A percentile compares a stretch with the other conserved stretches of the same genome.
Conservation (phyloP, 2,113 vertebrate species). For the Panthera tigris region DNA sequence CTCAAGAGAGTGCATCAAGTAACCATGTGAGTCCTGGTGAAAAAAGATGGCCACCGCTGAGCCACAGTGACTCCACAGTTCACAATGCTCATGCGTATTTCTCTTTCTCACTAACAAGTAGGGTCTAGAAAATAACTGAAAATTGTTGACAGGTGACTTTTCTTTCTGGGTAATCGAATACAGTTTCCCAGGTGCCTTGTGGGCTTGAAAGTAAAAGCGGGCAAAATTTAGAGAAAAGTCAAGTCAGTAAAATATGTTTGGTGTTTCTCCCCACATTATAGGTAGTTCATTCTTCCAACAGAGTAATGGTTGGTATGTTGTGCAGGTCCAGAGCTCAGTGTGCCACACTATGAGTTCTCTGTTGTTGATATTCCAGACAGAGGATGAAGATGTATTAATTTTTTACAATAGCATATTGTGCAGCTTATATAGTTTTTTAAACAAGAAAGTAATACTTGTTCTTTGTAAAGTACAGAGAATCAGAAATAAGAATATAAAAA, state of each 20-base stretch:
- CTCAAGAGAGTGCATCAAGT: not conserved
- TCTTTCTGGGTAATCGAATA: conserved; percentile 5
- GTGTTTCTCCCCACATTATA: not conserved
- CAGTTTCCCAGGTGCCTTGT: not conserved
- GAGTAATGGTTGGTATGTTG: not conserved
- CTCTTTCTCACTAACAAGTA: not conserved
- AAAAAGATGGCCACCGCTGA: not conserved
- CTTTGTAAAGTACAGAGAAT: conserved; percentile 23
- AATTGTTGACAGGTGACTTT: not conserved
- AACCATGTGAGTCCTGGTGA: not conserved
- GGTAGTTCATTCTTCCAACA: not conserved
- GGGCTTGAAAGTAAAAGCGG: not conserved
- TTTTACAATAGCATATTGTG: not conserved
- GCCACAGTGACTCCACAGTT: not conserved
- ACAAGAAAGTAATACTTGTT: not conserved
- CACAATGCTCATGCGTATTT: not conserved
- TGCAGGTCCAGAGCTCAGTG: not conserved
- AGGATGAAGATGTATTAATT: not conserved
- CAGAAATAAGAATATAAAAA: conserved; percentile 34
- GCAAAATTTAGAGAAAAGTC: not conserved
- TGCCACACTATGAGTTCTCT: not conserved
- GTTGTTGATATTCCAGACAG: not conserved
- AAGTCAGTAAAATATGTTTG: not conserved
- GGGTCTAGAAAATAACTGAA: not conserved
- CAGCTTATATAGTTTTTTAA: not conserved